Evolutionary conservation across 2,797 vertebrate genomes (phyloP), one percentile per base, ranked within the genome.

Genomic region (Numenius phaeopus): DNA sequence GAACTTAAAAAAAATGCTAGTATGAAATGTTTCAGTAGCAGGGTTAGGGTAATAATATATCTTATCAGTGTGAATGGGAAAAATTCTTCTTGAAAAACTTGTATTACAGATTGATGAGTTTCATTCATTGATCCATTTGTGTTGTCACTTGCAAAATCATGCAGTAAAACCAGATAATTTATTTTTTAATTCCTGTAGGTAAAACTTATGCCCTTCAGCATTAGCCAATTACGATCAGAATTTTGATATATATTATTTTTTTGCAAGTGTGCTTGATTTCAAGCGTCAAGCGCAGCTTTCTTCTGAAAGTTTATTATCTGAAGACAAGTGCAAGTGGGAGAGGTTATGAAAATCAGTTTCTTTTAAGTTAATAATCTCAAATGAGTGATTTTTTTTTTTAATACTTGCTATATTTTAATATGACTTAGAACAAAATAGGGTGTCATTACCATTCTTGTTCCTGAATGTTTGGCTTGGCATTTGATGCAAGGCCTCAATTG

Each of bases 401-500:
- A 92, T 80, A 73, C 89, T 80, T 55, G 47, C 87, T 77, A 24
- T 94, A 78, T 94, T 98, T 98, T 96, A 96, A 87, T 94, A 55
- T 96, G 87, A 88, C 90, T 97, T 96, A 82, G 83, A 97, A 94
- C 61, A 95, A 92, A 94, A 91, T 91, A 97, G 69, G 87, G 95
- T 97, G 93, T 94, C 92, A 61, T 97, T 96, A 81, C 89, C 91
- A 75, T 97, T 97, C 97, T 98, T 97, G 83, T 96, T 97, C 77
- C 78, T 96, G 93, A 90, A 80, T 97, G 78, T 98, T 98, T 98
- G 57, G 34, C 71, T 98, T 98, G 98, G 98, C 97, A 81, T 87
- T 89, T 92, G 91, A 92, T 96, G 76, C 86, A 90, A 91, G 95
- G 89, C 96, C 97, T 97, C 91, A 91, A 93, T 84, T 96, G 92